Evolutionary conservation across 2,888 invertebrate genomes (phyloP).

Genomic region (Baccha elongata): DNA sequence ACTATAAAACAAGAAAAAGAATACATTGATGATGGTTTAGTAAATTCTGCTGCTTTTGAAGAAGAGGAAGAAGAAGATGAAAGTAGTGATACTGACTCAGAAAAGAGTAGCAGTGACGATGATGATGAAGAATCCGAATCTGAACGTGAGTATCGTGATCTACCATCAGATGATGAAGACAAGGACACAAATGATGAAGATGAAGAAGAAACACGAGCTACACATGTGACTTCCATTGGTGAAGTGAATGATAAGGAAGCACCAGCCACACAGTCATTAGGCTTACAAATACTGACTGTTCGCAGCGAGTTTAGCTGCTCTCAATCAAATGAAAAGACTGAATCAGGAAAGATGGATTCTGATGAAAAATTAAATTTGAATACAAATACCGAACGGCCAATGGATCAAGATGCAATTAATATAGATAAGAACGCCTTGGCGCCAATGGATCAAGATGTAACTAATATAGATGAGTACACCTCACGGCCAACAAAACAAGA

Average conservation of each 20-base stretch:
- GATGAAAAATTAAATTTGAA: conserved; percentile 3
- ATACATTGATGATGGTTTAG: conserved; percentile 61
- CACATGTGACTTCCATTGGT: not conserved
- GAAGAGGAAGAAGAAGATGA: conserved; percentile 24
- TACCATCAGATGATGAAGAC: conserved; percentile 49
- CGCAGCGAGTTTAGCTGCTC: conserved; percentile 42
- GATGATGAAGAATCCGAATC: conserved; percentile 42
- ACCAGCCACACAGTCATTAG: conserved; percentile 5
- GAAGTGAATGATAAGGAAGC: not conserved
- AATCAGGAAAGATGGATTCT: conserved; percentile 21
- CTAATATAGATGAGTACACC: no score
- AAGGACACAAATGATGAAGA: not conserved
- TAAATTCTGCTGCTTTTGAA: conserved; percentile 10
- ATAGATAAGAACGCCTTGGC: not conserved
- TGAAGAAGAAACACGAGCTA: not conserved
- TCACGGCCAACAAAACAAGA: no score
- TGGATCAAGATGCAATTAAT: not conserved
- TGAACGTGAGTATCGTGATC: conserved; percentile 61
- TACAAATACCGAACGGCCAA: not conserved
- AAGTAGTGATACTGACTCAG: conserved; percentile 48
- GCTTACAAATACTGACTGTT: conserved; percentile 42
- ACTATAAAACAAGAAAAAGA: conserved; percentile 80
- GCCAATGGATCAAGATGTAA: no score
- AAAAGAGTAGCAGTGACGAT: conserved; percentile 41
- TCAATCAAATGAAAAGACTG: conserved; percentile 49